Conservation (phyloP, 2,888 invertebrate genomes). For the Drosophila cognata region DNA sequence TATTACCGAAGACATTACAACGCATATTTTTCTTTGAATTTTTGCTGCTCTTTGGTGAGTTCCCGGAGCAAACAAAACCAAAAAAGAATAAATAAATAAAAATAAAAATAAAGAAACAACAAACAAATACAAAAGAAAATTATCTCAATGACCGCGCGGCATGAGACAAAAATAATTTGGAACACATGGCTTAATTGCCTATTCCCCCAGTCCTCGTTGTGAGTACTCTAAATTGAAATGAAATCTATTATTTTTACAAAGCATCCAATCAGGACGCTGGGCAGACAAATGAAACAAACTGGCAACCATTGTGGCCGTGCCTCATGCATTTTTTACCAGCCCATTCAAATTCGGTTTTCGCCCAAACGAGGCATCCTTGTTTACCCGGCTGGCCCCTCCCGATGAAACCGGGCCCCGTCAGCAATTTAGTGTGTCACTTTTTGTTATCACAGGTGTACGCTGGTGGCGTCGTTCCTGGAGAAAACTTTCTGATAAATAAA, state of each 20-base stretch:
- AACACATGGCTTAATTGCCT: constrained; percentile 35
- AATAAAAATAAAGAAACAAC: background rate
- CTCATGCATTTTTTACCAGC: constrained; percentile 31
- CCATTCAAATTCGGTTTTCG: constrained; percentile 1
- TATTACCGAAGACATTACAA: constrained; percentile 46
- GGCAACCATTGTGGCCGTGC: constrained; percentile 8
- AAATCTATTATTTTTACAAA: constrained; percentile 56
- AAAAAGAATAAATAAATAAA: background rate
- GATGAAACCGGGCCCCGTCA: constrained; percentile 10
- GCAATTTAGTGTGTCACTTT: background rate
- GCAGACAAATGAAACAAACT: constrained; percentile 14
- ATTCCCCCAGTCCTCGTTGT: constrained; percentile 6
- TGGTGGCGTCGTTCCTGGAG: constrained; percentile 1
- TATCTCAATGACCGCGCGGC: constrained; percentile 13
- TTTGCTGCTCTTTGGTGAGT: constrained; percentile 28
- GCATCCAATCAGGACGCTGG: constrained; percentile 20
- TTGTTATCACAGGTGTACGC: constrained; percentile 56
- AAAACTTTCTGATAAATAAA: constrained; percentile 32
- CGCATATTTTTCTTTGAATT: constrained; percentile 53
- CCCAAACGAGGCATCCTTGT: constrained; percentile 29
- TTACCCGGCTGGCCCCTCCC: constrained; percentile 10
- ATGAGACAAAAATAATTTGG: constrained; percentile 19
- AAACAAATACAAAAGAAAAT: constrained; percentile 22
- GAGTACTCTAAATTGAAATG: constrained; percentile 32
- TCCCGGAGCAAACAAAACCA: constrained; percentile 21